Evolutionary conservation across 1,140 invertebrate species (phyloP), one percentile per base, ranked within the genome.

Genomic region (Tetramorium alpestre): DNA sequence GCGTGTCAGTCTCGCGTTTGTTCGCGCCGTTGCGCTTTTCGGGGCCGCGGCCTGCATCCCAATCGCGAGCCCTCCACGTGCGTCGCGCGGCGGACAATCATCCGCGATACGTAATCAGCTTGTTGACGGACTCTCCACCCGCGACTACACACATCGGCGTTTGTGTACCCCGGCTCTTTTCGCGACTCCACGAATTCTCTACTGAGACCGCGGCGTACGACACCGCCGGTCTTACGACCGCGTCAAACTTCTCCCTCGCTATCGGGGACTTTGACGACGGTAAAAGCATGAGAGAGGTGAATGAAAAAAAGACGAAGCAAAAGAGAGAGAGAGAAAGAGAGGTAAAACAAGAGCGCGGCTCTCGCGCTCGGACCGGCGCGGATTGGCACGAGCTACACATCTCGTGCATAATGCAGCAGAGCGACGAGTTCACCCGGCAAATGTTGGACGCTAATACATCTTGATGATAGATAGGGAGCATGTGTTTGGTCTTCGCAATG

Each of bases 401-500:
- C 90, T 95, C 92, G 91, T 95, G 94, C 93, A 95, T 95, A 94
- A 95, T 95, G 94, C 94, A 95, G 91, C 90, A 92, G 89, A 91
- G 90, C 89, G 90, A 94, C 93, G 92, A 95, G 93, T 93, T 94
- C 93, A 93, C 91, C 93, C 90, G 91, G 93, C 93, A 93, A 95
- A 95, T 94, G 94, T 94, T 93, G 93, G 92, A 93, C 93, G 94
- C 93, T 95, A 95, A 95, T 95, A 95, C 93, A 95, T 95, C 95
- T 95, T 94, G 94, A 95, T 95, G 94, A 95, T 95, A 94, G 94
- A 95, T 95, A 95, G 94, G 92, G 92, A 93, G 93, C 94, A 93
- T 95, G 94, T 94, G 94, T 95, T 95, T 93, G 91, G 93, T 95
- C 94, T 95, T 93, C 89, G 92, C 93, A 94, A 94, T 94, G 93